These are phyloP conservation scores for Dynastes tityus DNA, from an alignment of 2,888 invertebrate genomes.

Conservation along the genomic window DNA sequence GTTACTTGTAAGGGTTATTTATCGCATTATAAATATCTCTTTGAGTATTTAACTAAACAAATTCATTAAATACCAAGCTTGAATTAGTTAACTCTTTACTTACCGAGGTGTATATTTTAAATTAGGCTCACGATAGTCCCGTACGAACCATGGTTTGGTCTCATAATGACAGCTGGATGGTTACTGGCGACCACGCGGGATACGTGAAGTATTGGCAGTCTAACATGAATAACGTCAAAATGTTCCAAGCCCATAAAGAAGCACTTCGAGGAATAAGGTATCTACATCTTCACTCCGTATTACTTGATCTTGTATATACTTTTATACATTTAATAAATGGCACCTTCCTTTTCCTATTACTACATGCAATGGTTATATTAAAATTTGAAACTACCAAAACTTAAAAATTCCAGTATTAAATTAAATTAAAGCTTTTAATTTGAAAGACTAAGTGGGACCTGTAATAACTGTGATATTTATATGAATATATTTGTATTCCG, in stretches of 20 bases:
- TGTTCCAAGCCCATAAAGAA: slow-evolving; percentile 99
- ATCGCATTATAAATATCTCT: too few species aligned
- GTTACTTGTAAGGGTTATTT: too few species aligned
- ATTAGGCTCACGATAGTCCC: slow-evolving; percentile 97
- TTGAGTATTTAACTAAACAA: too few species aligned
- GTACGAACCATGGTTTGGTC: slow-evolving; percentile 99
- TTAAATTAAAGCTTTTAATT: slow-evolving; percentile 49
- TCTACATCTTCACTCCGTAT: slow-evolving; percentile 71
- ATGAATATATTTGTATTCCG: slow-evolving; percentile 60
- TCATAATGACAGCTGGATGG: slow-evolving; percentile 99
- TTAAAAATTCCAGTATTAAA: slow-evolving; percentile 48
- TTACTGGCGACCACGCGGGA: slow-evolving; percentile 98
- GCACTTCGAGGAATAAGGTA: slow-evolving; percentile 98
- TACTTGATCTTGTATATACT: slow-evolving; percentile 66
- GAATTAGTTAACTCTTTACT: too few species aligned
- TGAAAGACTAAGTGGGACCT: slow-evolving; percentile 44
- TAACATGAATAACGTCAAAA: slow-evolving; percentile 99
- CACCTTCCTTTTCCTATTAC: slow-evolving; percentile 65
- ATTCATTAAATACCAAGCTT: too few species aligned
- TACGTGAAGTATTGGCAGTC: slow-evolving; percentile 99
- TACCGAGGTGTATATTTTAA: slow-evolving; percentile 12
- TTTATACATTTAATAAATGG: slow-evolving; percentile 66
- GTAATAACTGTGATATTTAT: slow-evolving; percentile 61
- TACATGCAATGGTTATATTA: slow-evolving; percentile 53
- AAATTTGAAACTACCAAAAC: slow-evolving; percentile 48